Evolutionary conservation across 2,888 invertebrate genomes (phyloP).

Genomic region (Tupiocoris notatus): DNA sequence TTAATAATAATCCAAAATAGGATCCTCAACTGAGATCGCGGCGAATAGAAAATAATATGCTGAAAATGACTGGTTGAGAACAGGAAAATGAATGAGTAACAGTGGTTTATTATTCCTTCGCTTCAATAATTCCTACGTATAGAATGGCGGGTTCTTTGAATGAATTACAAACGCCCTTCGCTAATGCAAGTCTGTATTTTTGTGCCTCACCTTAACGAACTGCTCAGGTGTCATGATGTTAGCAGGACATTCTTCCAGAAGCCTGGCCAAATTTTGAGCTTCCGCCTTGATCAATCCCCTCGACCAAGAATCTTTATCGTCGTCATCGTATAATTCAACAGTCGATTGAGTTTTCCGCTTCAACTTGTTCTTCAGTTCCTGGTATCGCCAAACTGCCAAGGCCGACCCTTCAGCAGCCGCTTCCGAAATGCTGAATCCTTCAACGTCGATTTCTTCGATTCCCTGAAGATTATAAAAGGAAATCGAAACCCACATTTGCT

Average conservation of each 20-base stretch:
- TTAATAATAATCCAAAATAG: too few species aligned
- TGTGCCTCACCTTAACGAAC: conserved; percentile 50
- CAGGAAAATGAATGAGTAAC: too few species aligned
- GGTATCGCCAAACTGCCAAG: conserved; percentile 54
- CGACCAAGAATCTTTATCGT: conserved; percentile 44
- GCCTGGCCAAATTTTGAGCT: conserved; percentile 43
- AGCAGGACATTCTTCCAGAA: conserved; percentile 47
- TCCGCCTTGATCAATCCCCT: conserved; percentile 44
- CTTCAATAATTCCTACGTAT: too few species aligned
- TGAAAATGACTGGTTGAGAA: too few species aligned
- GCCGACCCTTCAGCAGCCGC: conserved; percentile 57
- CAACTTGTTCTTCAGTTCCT: conserved; percentile 54
- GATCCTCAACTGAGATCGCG: too few species aligned
- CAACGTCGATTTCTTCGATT: conserved; percentile 52
- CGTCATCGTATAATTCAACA: conserved; percentile 47
- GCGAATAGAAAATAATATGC: too few species aligned
- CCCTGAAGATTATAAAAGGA: too few species aligned
- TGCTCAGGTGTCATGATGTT: conserved; percentile 46
- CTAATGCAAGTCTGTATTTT: too few species aligned
- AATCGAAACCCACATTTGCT: too few species aligned
- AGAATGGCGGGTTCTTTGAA: too few species aligned
- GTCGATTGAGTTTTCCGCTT: conserved; percentile 44
- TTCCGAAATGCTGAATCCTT: conserved; percentile 56
- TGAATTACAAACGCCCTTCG: too few species aligned
- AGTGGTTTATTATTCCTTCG: too few species aligned